Evolutionary conservation across 2,888 invertebrate species (phyloP).

Genomic region (Euclidia mi): DNA sequence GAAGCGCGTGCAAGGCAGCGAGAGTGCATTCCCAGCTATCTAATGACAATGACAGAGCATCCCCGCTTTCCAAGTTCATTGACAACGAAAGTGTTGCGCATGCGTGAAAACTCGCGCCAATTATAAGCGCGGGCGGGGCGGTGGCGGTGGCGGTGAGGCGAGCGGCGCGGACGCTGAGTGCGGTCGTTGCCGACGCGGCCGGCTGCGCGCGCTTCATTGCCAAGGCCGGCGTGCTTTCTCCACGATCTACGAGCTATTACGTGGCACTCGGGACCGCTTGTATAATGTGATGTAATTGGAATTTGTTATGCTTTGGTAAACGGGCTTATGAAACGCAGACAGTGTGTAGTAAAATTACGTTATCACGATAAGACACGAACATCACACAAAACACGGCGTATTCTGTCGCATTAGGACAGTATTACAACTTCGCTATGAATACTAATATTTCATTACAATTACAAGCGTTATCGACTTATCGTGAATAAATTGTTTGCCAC

Average conservation of each 20-base stretch:
- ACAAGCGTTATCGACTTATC: constrained; percentile 47
- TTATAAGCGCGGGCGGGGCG: constrained; percentile 63
- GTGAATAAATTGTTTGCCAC: constrained; percentile 47
- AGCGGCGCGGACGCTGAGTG: constrained; percentile 48
- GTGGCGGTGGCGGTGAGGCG: constrained; percentile 29
- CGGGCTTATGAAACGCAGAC: constrained; percentile 42
- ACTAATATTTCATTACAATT: constrained; percentile 39
- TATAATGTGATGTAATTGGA: constrained; percentile 80
- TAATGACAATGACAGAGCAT: constrained; percentile 86
- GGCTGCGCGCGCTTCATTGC: constrained; percentile 82
- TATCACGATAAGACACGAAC: constrained; percentile 40
- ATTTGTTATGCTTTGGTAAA: constrained; percentile 65
- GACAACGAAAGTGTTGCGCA: constrained; percentile 87
- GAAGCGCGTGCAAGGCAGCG: constrained; percentile 75
- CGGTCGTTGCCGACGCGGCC: constrained; percentile 66
- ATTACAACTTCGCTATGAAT: constrained; percentile 33
- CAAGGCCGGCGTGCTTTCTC: constrained; percentile 88
- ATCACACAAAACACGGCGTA: constrained; percentile 15
- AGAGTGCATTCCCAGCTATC: constrained; percentile 88
- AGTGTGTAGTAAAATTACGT: constrained; percentile 36
- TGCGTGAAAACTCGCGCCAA: constrained; percentile 86
- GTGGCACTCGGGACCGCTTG: constrained; percentile 72
- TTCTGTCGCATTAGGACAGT: constrained; percentile 5
- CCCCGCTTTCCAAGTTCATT: constrained; percentile 90
- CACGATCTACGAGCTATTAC: constrained; percentile 75